Percentiles rank a stretch among this genome's conserved stretches.
These are phyloP conservation scores for Alectura lathami DNA, from an alignment of 2,113 vertebrate genomes.

Conservation along the genomic window DNA sequence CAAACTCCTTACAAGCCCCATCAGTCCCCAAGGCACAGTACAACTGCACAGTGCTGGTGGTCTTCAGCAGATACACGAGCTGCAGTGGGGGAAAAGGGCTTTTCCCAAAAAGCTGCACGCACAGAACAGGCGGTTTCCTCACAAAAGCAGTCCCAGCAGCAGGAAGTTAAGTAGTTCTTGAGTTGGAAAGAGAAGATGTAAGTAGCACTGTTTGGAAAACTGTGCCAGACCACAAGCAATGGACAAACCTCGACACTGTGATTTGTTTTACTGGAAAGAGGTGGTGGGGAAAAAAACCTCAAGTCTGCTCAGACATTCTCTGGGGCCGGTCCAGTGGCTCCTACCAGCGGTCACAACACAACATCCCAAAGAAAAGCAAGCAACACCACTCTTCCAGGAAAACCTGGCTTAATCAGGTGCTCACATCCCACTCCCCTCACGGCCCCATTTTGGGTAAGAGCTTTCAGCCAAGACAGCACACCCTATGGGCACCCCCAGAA, in stretches of 20 bases:
- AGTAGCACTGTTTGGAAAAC: conserved; percentile 32
- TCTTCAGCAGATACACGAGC: neutral
- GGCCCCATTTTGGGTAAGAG: accelerated
- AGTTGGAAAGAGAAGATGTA: conserved; percentile 44
- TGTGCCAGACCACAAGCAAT: conserved; percentile 63
- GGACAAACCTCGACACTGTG: conserved; percentile 62
- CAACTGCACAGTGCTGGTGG: neutral
- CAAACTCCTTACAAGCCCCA: neutral
- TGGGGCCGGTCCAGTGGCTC: conserved; percentile 41
- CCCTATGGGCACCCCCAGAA: neutral
- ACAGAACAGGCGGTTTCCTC: neutral
- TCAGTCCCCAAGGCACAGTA: neutral
- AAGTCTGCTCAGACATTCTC: conserved; percentile 21
- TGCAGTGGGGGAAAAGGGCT: neutral
- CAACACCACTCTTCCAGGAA: neutral
- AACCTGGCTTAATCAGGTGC: neutral
- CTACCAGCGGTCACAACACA: conserved; percentile 47
- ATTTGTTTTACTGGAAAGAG: conserved; percentile 63
- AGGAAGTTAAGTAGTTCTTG: neutral
- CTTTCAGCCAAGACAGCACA: neutral
- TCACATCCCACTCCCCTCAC: accelerated
- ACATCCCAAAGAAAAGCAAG: neutral
- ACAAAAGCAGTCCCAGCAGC: conserved; percentile 8
- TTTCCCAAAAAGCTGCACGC: neutral
- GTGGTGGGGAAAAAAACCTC: neutral